A percentile compares a stretch with the other conserved stretches of the same genome.
These are phyloP conservation scores for Nemurella pictetii DNA, from an alignment of 2,888 invertebrate genomes.

Conservation along the genomic window DNA sequence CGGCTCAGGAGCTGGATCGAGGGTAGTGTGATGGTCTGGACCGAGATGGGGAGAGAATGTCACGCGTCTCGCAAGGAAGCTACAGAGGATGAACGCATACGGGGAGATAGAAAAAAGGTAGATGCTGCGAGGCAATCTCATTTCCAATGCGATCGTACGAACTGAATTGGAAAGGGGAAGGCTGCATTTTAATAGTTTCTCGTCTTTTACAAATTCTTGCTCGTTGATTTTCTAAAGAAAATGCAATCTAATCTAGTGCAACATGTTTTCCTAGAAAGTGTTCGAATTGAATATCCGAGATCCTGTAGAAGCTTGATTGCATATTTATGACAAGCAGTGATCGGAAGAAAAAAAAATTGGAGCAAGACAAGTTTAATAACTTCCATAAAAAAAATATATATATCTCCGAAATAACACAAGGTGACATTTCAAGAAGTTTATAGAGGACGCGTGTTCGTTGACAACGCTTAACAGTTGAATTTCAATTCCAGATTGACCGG, in stretches of 20 bases:
- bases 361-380: too few relatives aligned
- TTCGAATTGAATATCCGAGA: neutral
- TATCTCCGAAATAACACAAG: too few relatives aligned
- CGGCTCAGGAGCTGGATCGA: too few relatives aligned
- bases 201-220: neutral
- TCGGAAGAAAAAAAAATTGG: too few relatives aligned
- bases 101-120: neutral
- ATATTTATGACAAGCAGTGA: too few relatives aligned
- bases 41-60: neutral
- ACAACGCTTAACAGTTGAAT: too few relatives aligned
- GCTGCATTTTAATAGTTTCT: neutral
- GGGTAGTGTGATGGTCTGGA: neutral
- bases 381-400: too few relatives aligned
- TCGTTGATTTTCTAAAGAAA: neutral
- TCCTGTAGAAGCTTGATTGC: too few relatives aligned
- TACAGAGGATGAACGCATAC: neutral
- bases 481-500: too few relatives aligned
- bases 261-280: neutral
- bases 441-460: too few relatives aligned
- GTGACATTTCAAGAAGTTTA: too few relatives aligned
- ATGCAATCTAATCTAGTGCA: too few relatives aligned
- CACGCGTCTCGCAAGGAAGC: neutral
- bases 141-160: neutral
- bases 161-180: neutral
- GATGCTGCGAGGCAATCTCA: neutral